A percentile compares a stretch with the other conserved stretches of the same genome.
Conservation (phyloP, 1,140 invertebrate genomes). For the Bombus polaris region DNA sequence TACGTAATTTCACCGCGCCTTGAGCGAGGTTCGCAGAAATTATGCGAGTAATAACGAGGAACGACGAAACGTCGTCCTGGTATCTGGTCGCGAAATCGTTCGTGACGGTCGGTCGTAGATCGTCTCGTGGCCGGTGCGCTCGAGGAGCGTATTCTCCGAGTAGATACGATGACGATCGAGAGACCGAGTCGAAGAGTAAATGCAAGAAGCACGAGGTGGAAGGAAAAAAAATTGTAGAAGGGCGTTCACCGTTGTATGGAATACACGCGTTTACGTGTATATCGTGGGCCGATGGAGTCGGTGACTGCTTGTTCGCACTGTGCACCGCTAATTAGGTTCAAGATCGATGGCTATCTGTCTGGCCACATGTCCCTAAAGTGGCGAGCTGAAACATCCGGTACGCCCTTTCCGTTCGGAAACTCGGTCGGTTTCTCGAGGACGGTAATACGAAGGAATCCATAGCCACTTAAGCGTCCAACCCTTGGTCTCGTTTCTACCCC, state of each 20-base stretch:
- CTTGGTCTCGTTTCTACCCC: not conserved
- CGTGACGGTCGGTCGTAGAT: slow-evolving; percentile 63
- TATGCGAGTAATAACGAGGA: slow-evolving; percentile 70
- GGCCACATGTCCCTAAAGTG: slow-evolving; percentile 75
- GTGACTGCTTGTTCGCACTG: slow-evolving; percentile 72
- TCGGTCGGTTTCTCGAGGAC: slow-evolving; percentile 33
- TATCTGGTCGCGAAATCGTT: slow-evolving; percentile 68
- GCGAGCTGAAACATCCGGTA: slow-evolving; percentile 76
- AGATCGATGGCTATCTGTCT: slow-evolving; percentile 73
- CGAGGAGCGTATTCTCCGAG: not conserved
- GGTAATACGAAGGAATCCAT: slow-evolving; percentile 5
- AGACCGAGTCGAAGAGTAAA: not conserved
- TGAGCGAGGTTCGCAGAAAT: slow-evolving; percentile 66
- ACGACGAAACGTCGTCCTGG: slow-evolving; percentile 65
- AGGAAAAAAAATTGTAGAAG: not conserved
- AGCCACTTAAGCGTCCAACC: slow-evolving; percentile 5
- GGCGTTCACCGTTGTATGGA: slow-evolving; percentile 50
- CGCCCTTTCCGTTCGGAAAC: slow-evolving; percentile 64
- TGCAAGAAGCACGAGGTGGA: not conserved
- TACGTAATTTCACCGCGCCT: slow-evolving; percentile 65
- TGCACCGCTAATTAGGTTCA: slow-evolving; percentile 75
- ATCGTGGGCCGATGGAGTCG: slow-evolving; percentile 26
- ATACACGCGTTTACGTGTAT: slow-evolving; percentile 53
- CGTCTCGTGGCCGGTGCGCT: slow-evolving; percentile 23
- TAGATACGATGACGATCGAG: not conserved